Percentiles rank a stretch among this genome's conserved stretches.
These are phyloP conservation scores for Plectropomus leopardus DNA, from an alignment of 2,113 vertebrate genomes.

Conservation along the genomic window DNA sequence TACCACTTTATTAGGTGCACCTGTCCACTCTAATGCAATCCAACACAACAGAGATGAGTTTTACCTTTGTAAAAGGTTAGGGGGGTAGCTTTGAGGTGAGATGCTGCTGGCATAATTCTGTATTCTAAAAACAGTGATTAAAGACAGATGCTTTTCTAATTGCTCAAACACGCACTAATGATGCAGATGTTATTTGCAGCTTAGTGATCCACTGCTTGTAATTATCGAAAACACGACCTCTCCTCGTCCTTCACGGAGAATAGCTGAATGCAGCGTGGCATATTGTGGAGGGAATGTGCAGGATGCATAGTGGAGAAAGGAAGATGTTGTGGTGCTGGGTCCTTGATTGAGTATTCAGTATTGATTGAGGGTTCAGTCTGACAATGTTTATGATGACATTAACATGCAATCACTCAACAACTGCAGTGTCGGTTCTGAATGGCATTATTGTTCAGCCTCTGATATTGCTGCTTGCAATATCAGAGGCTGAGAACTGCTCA, in stretches of 20 bases:
- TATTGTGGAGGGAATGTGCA: constrained; percentile 17
- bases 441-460: too few species aligned
- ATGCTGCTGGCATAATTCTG: constrained; percentile 12
- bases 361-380: constrained; percentile 5
- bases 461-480: too few species aligned
- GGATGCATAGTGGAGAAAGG: neutral
- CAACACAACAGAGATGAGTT: neutral
- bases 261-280: constrained; percentile 41
- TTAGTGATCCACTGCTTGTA: constrained; percentile 60
- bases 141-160: constrained; percentile 66
- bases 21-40: neutral
- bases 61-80: neutral
- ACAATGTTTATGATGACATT: constrained; percentile 19
- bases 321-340: neutral
- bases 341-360: constrained; percentile 19
- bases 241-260: constrained; percentile 64
- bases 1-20: neutral
- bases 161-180: constrained; percentile 60
- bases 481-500: too few species aligned
- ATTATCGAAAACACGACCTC: constrained; percentile 74
- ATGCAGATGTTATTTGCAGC: constrained; percentile 64
- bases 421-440: too few species aligned
- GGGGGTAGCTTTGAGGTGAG: neutral
- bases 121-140: constrained; percentile 46
- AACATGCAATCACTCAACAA: neutral